phyloP scores from a whole-genome alignment of 23 tunicate genomes.

The Oikopleura vanhoeffeni region DNA sequence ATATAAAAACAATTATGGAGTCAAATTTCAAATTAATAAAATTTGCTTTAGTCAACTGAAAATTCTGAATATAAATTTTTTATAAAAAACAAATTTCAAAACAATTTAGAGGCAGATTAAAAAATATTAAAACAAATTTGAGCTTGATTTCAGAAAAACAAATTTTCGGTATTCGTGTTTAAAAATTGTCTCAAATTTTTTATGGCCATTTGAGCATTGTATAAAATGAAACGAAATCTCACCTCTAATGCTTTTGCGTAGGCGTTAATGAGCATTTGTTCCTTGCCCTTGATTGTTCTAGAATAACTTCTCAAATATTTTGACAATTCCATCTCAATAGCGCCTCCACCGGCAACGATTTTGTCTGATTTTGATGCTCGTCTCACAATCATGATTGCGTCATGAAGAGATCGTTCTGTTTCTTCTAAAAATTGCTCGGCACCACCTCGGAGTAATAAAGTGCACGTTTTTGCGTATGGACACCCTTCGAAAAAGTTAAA shows the following conservation, averaged over 20 bases:
- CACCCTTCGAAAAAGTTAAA: conserved; percentile 90
- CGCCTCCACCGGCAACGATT: conserved; percentile 95
- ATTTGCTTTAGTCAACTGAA: too few species aligned
- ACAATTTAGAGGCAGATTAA: too few species aligned
- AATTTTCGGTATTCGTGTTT: too few species aligned
- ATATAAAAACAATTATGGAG: too few species aligned
- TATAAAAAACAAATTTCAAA: too few species aligned
- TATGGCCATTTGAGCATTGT: too few species aligned
- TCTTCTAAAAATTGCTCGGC: conserved; percentile 98
- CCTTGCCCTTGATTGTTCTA: conserved; percentile 66
- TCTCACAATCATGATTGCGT: conserved; percentile 94
- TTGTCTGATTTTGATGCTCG: conserved; percentile 47
- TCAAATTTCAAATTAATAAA: too few species aligned
- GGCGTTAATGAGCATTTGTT: conserved; percentile 69
- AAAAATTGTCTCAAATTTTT: too few species aligned
- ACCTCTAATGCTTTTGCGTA: conserved; percentile 36
- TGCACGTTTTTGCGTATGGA: conserved; percentile 81
- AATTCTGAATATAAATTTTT: too few species aligned
- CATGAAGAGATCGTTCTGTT: conserved; percentile 84
- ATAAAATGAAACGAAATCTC: too few species aligned
- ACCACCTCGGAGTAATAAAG: conserved; percentile 71
- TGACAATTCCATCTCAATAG: conserved; percentile 91
- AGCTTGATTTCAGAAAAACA: too few species aligned
- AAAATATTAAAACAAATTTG: too few species aligned
- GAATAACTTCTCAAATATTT: conserved; percentile 61